Evolutionary conservation across 2,888 invertebrate genomes (phyloP).

Genomic region (Trichacis sp.): DNA sequence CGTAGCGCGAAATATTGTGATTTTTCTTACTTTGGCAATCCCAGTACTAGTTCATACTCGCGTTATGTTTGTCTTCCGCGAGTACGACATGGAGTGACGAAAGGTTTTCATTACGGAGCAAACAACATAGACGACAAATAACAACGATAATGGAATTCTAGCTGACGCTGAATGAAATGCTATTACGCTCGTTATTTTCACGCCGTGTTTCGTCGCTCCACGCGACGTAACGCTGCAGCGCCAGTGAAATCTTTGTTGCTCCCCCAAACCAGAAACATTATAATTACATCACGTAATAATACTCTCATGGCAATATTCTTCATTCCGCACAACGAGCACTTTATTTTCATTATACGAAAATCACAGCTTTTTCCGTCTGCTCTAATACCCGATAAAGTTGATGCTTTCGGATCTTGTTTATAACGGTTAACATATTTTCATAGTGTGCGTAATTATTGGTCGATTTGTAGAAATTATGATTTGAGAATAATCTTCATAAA

Average conservation of each 20-base stretch:
- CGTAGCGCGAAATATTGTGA: slow-evolving; percentile 17
- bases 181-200: slow-evolving; percentile 45
- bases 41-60: slow-evolving; percentile 15
- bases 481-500: no score
- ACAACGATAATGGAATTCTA: slow-evolving; percentile 42
- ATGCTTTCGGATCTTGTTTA: no score
- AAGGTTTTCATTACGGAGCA: slow-evolving; percentile 38
- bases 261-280: slow-evolving; percentile 23
- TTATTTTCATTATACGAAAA: slow-evolving; percentile 3
- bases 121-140: slow-evolving; percentile 44
- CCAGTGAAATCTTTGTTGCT: slow-evolving; percentile 43
- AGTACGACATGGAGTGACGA: slow-evolving; percentile 28
- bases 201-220: slow-evolving; percentile 25
- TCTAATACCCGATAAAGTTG: no score
- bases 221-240: slow-evolving; percentile 37
- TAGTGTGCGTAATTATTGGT: no score
- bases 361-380: neutral
- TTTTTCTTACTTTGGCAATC: slow-evolving; percentile 26
- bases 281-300: slow-evolving; percentile 19
- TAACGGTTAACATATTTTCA: no score
- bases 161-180: slow-evolving; percentile 21
- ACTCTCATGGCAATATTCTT: neutral
- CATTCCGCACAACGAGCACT: neutral
- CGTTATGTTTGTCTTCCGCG: slow-evolving; percentile 13
- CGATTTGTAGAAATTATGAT: no score